phyloP scores from a whole-genome alignment of 2,797 vertebrate genomes.

The Malurus splendens region DNA sequence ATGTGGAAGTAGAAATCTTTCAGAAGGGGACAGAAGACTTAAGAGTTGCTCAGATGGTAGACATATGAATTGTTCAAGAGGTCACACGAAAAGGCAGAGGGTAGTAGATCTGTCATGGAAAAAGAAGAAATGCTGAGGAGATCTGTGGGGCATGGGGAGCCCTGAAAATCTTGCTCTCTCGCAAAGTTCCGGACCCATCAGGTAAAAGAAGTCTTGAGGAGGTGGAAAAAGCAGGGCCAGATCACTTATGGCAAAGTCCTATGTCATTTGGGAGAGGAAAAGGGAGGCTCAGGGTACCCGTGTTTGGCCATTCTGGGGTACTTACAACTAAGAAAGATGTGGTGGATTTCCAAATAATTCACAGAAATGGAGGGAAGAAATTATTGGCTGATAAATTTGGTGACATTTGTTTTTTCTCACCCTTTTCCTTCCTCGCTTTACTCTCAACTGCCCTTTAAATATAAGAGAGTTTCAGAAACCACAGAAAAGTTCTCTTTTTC shows the following conservation, averaged over 20 bases:
- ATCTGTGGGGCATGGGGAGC: not conserved
- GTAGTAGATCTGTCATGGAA: not conserved
- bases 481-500: not conserved
- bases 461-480: not conserved
- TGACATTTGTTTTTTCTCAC: not conserved
- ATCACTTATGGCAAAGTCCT: not conserved
- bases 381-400: not conserved
- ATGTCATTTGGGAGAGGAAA: not conserved
- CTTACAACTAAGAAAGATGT: not conserved
- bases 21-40: not conserved
- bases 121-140: not conserved
- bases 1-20: not conserved
- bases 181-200: not conserved
- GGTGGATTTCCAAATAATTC: not conserved
- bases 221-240: not conserved
- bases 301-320: not conserved
- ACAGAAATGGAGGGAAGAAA: not conserved
- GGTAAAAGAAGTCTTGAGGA: not conserved
- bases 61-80: not conserved
- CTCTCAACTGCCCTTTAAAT: not conserved
- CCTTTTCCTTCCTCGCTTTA: not conserved
- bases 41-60: not conserved
- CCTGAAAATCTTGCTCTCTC: not conserved
- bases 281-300: not conserved
- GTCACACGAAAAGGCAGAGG: not conserved